These are phyloP conservation scores for Tilapia sparmanii DNA, from an alignment of 2,113 vertebrate species.

Conservation along the genomic window DNA sequence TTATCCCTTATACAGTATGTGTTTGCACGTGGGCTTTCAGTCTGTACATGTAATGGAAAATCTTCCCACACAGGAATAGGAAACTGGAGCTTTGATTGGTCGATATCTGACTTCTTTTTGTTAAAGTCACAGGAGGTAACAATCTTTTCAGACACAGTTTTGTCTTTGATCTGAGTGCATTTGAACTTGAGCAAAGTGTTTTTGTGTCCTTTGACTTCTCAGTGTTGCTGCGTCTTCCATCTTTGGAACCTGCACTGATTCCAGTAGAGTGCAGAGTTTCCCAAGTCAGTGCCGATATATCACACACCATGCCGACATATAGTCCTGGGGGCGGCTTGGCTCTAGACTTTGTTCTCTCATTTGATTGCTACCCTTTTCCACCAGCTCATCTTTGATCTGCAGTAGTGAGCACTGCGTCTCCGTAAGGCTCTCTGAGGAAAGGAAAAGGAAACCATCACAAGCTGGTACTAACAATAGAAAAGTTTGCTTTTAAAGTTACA, in stretches of 20 bases:
- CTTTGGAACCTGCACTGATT: neutral
- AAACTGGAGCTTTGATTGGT: neutral
- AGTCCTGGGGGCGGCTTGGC: neutral
- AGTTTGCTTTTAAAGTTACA: neutral
- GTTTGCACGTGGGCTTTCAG: neutral
- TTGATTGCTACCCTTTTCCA: neutral
- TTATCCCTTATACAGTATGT: neutral
- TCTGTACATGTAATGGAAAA: neutral
- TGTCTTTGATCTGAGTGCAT: neutral
- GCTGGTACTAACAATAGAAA: neutral
- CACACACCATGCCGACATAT: neutral
- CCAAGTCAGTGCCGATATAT: neutral
- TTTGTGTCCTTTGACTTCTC: neutral
- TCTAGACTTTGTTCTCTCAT: neutral
- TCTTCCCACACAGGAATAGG: conserved; percentile 1
- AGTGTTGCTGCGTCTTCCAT: neutral
- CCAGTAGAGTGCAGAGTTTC: neutral
- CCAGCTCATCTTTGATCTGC: neutral
- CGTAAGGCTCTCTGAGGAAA: neutral
- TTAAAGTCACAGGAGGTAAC: neutral
- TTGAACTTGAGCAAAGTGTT: neutral
- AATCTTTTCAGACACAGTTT: neutral
- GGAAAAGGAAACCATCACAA: neutral
- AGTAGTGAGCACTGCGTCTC: neutral
- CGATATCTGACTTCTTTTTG: neutral